A percentile compares a stretch with the other conserved stretches of the same genome.
These are phyloP conservation scores for Zapus hudsonius DNA, from an alignment of 2,113 vertebrate species.

Conservation along the genomic window DNA sequence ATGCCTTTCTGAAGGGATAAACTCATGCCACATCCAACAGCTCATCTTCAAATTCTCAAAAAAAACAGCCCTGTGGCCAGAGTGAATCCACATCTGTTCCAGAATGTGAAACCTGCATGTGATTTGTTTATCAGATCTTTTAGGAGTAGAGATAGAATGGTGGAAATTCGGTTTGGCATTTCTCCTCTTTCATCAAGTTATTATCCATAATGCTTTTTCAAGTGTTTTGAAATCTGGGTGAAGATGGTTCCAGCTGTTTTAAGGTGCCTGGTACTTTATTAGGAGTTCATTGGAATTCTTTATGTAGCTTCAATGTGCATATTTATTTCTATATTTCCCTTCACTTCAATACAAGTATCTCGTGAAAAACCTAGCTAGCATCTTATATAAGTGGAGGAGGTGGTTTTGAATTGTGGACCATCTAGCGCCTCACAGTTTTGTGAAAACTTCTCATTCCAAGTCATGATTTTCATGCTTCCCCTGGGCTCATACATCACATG, in stretches of 20 bases:
- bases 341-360: not conserved
- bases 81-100: not conserved
- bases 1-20: not conserved
- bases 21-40: fast-evolving
- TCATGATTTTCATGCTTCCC: slow-evolving; percentile 77
- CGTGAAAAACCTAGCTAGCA: slow-evolving; percentile 28
- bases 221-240: not conserved
- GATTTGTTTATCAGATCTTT: not conserved
- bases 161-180: slow-evolving; percentile 8
- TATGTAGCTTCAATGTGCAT: not conserved
- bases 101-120: not conserved
- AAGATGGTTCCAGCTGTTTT: not conserved
- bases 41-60: not conserved
- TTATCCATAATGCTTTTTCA: not conserved
- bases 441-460: slow-evolving; percentile 70
- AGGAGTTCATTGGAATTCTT: slow-evolving; percentile 32
- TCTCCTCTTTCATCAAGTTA: slow-evolving; percentile 33
- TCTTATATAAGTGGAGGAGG: slow-evolving; percentile 66
- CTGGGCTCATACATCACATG: slow-evolving; percentile 70
- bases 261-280: slow-evolving; percentile 32
- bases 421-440: slow-evolving; percentile 78
- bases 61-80: not conserved
- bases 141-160: not conserved
- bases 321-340: not conserved
- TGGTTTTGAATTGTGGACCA: slow-evolving; percentile 56